These are phyloP conservation scores for Eciton burchellii DNA, from an alignment of 1,140 invertebrate genomes.

Conservation along the genomic window DNA sequence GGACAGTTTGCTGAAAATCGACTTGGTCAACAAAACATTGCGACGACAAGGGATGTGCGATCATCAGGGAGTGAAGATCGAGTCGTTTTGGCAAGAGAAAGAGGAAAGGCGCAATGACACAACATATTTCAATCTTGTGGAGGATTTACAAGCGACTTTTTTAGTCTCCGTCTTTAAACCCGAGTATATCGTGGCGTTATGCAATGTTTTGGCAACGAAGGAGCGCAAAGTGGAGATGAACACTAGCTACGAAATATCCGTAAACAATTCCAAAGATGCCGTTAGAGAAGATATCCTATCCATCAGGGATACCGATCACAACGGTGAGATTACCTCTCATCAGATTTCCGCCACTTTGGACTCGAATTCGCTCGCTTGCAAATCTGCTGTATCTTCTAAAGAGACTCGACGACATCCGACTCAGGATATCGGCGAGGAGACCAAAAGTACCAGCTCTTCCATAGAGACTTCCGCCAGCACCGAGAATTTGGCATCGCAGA, in stretches of 20 bases:
- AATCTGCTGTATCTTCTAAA: neutral
- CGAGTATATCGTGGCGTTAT: conserved; percentile 91
- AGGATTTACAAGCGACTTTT: conserved; percentile 80
- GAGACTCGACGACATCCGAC: conserved; percentile 21
- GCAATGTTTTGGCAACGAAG: conserved; percentile 89
- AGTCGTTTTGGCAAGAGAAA: conserved; percentile 73
- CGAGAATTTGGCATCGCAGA: conserved; percentile 75
- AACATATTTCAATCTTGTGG: conserved; percentile 67
- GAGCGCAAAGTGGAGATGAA: conserved; percentile 90
- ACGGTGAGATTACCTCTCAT: neutral
- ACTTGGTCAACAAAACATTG: conserved; percentile 86
- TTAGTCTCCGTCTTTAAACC: conserved; percentile 87
- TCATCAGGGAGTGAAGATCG: conserved; percentile 87
- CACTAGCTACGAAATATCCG: conserved; percentile 81
- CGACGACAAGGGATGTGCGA: conserved; percentile 82
- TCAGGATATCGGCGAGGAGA: conserved; percentile 45
- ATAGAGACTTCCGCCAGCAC: conserved; percentile 47
- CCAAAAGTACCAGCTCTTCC: conserved; percentile 3
- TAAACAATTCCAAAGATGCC: conserved; percentile 57
- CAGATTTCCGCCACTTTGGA: conserved; percentile 23
- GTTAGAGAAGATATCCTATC: conserved; percentile 20
- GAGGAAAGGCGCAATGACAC: conserved; percentile 45
- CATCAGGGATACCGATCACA: conserved; percentile 13
- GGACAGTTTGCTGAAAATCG: conserved; percentile 85
- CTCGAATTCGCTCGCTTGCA: conserved; percentile 31